phyloP scores from a whole-genome alignment of 2,113 vertebrate species.

The Elaphurus davidianus region DNA sequence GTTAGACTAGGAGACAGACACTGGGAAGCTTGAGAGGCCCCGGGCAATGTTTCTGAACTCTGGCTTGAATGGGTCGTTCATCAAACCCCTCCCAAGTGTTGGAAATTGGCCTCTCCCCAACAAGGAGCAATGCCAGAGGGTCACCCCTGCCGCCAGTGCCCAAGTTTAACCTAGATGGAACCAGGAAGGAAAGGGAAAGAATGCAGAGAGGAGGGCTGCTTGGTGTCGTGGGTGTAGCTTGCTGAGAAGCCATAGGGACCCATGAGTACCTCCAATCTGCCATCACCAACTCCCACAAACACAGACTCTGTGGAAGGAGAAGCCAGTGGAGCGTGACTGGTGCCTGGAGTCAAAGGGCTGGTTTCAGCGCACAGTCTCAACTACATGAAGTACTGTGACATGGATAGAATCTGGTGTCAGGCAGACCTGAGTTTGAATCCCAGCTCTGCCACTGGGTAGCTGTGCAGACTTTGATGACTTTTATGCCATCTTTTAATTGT shows the following conservation, averaged over 20 bases:
- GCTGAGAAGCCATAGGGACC: neutral
- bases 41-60: neutral
- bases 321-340: neutral
- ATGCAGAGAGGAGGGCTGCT: neutral
- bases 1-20: neutral
- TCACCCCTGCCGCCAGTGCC: neutral
- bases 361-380: neutral
- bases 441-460: neutral
- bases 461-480: neutral
- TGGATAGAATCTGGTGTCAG: neutral
- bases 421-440: neutral
- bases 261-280: neutral
- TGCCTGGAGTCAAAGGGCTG: neutral
- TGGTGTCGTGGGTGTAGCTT: neutral
- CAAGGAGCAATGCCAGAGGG: neutral
- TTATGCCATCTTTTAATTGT: neutral
- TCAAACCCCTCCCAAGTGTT: neutral
- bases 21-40: neutral
- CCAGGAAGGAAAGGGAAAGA: neutral
- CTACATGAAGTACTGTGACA: accelerated
- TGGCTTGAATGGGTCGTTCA: neutral
- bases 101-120: neutral
- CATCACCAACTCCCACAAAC: neutral
- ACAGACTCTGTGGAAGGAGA: neutral
- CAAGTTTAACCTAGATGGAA: neutral